These are phyloP conservation scores for Clarias macrocephalus DNA, from an alignment of 2,113 vertebrate species.

Conservation along the genomic window DNA sequence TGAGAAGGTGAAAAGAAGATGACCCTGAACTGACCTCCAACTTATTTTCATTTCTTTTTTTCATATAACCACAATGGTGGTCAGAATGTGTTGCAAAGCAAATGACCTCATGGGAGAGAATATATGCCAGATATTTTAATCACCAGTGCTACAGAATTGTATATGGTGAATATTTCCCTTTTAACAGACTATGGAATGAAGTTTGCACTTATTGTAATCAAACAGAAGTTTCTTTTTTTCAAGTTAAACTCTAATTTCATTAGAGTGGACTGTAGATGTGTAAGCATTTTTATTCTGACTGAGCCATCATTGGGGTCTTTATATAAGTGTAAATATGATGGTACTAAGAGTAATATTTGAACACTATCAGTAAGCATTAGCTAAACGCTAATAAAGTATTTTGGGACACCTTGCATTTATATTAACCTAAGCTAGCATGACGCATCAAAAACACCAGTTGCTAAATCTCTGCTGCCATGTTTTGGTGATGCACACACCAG, in stretches of 20 bases:
- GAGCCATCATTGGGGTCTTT: not conserved
- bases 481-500: slow-evolving; percentile 5
- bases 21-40: not conserved
- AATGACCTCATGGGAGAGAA: not conserved
- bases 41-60: slow-evolving; percentile 3
- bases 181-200: not conserved
- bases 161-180: not conserved
- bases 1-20: not conserved
- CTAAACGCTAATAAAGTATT: not conserved
- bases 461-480: slow-evolving; percentile 32
- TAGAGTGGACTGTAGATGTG: not conserved
- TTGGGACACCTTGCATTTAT: not conserved
- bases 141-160: not conserved
- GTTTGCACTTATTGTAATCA: not conserved
- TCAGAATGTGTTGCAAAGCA: not conserved
- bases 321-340: not conserved
- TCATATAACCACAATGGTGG: not conserved
- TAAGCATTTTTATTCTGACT: not conserved
- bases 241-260: not conserved
- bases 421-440: not conserved
- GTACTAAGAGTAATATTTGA: not conserved
- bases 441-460: slow-evolving; percentile 3
- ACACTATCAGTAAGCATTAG: not conserved
- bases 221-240: not conserved
- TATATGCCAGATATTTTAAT: not conserved